phyloP scores from a whole-genome alignment of 2,888 invertebrate species.

The Lamellibrachia columna region DNA sequence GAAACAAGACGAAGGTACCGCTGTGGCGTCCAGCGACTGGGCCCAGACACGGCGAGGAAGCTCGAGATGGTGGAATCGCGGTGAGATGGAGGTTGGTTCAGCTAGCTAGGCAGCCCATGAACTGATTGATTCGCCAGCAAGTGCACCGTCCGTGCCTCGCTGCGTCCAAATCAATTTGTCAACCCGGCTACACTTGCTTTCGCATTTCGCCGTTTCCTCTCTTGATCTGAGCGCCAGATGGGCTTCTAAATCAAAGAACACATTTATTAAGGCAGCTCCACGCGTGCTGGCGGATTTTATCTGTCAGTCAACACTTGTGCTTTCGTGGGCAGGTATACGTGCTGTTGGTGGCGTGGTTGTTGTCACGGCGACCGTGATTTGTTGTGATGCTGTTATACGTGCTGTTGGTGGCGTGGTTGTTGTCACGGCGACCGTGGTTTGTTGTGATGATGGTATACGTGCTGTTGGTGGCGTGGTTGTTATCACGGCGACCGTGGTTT shows the following conservation, averaged over 20 bases:
- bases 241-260: neutral
- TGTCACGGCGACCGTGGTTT: neutral
- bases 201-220: constrained; percentile 16
- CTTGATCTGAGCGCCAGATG: neutral
- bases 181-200: neutral
- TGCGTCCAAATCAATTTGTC: constrained; percentile 6
- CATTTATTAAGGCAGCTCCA: neutral
- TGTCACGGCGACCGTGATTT: neutral
- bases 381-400: neutral
- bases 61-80: too few species aligned
- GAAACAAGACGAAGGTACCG: too few species aligned
- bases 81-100: neutral
- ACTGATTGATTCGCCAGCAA: constrained; percentile 4
- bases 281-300: neutral
- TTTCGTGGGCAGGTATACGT: neutral
- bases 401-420: neutral
- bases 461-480: too few species aligned
- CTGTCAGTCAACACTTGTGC: neutral
- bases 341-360: neutral
- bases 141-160: neutral
- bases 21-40: too few species aligned
- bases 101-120: neutral
- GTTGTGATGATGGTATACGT: too few species aligned
- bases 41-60: too few species aligned
- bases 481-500: too few species aligned